phyloP scores from a whole-genome alignment of 1,140 invertebrate species.

The Orchesella cincta region DNA sequence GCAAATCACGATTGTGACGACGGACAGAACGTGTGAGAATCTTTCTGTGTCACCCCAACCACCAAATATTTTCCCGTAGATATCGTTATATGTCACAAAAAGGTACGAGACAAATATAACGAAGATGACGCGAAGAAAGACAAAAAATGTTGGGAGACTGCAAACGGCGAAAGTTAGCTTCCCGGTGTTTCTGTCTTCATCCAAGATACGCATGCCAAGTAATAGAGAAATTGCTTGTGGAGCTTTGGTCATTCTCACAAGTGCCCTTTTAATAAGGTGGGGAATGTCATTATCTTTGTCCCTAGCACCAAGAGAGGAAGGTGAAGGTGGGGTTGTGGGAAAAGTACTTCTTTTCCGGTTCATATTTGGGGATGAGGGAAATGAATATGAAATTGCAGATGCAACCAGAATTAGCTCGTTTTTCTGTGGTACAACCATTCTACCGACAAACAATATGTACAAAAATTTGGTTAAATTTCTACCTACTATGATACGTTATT shows the following conservation, averaged over 20 bases:
- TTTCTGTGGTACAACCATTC: no score
- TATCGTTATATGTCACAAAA: not conserved
- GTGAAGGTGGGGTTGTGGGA: no score
- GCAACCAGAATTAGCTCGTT: no score
- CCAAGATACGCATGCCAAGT: not conserved
- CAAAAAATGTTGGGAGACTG: not conserved
- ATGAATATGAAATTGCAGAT: no score
- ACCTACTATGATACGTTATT: no score
- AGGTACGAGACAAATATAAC: not conserved
- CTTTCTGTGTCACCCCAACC: not conserved
- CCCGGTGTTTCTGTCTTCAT: not conserved
- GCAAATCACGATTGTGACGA: not conserved
- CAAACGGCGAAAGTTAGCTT: not conserved
- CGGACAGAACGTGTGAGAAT: not conserved
- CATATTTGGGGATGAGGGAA: no score
- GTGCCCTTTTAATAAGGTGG: no score
- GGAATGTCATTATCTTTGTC: no score
- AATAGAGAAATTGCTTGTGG: not conserved
- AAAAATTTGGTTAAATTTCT: no score
- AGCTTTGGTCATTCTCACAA: not conserved
- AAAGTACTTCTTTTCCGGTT: no score
- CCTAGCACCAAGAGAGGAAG: no score
- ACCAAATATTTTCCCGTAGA: not conserved
- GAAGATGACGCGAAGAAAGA: not conserved
- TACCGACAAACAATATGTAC: no score